Evolutionary conservation across 2,888 invertebrate genomes (phyloP), one percentile per base, ranked within the genome.

Genomic region (Hyles lineata): DNA sequence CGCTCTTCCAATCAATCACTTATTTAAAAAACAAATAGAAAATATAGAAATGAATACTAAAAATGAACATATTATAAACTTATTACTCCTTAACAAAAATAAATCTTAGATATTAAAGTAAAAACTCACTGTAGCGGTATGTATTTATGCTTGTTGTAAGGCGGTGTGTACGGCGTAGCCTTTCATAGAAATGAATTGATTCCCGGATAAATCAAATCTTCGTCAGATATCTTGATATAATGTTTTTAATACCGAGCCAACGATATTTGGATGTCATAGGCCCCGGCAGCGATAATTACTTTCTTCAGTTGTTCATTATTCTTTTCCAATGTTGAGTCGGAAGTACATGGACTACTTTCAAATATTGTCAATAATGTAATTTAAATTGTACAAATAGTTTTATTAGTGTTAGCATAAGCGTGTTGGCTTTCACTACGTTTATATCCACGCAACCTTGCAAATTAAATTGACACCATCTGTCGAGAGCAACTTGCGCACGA

Each of bases 391-490:
- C 67, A 67, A 67, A 67, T 67, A 50, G 7, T 67, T 67, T 67
- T 23, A 63, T 63, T 43, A 43, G 43, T 63, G 35, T 32, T 11
- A 6, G 21, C 50, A 50, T 67, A 17, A 50, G 67, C 50, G 52
- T 61, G 25, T 23, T 50, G 75, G 85, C 86, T 87, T 86, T 87
- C 85, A 84, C 87, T 85, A 76, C 75, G 78, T 78, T 82, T 79
- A 79, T 80, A 79, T 74, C 80, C 81, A 81, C 80, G 80, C 77
- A 83, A 87, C 79, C 79, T 76, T 78, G 75, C 84, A 91, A 93
- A 93, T 93, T 91, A 78, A 92, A 92, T 92, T 92, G 79, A 90
- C 92, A 92, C 87, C 86, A 77, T 83, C 82, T 85, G 85, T 86
- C 82, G 85, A 83, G 83, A 86, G 82, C 75, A 80, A 77, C 82